These are phyloP conservation scores for Gisinianus flammeolus DNA, from an alignment of 2,888 invertebrate genomes.

Conservation along the genomic window DNA sequence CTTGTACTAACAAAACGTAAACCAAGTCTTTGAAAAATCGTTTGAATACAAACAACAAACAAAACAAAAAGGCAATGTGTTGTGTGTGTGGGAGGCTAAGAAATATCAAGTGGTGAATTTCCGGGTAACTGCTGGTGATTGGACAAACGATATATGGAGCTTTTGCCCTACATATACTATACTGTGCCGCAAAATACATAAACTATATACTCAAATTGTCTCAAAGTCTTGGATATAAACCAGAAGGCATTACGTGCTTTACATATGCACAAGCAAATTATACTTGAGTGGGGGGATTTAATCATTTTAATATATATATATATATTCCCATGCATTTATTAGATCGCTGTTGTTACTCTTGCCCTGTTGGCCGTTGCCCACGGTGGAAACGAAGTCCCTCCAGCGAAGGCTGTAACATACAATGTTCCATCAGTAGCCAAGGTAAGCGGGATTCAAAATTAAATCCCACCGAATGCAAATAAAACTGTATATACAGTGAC, in stretches of 20 bases:
- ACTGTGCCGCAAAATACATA: not conserved
- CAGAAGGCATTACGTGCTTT: too few relatives aligned
- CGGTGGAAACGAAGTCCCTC: conserved; percentile 56
- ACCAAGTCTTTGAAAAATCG: not conserved
- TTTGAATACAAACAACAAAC: not conserved
- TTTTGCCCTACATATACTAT: not conserved
- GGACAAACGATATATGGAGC: not conserved
- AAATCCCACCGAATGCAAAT: too few relatives aligned
- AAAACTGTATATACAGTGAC: too few relatives aligned
- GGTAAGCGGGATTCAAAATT: conserved; percentile 45
- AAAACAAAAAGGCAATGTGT: not conserved
- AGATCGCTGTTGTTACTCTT: conserved; percentile 44
- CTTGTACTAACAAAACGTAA: not conserved
- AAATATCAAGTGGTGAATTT: too few relatives aligned
- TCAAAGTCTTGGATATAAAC: not conserved
- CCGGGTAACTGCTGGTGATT: not conserved
- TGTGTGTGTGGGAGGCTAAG: too few relatives aligned
- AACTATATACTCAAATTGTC: not conserved
- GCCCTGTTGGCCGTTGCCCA: conserved; percentile 49
- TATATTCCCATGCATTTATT: not conserved
- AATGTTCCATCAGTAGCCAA: conserved; percentile 57
- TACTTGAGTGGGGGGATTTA: not conserved
- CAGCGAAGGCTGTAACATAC: conserved; percentile 56
- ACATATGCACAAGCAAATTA: not conserved
- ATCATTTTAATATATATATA: not conserved